phyloP scores from a whole-genome alignment of 2,888 invertebrate genomes.

The Mechanitis mazaeus region DNA sequence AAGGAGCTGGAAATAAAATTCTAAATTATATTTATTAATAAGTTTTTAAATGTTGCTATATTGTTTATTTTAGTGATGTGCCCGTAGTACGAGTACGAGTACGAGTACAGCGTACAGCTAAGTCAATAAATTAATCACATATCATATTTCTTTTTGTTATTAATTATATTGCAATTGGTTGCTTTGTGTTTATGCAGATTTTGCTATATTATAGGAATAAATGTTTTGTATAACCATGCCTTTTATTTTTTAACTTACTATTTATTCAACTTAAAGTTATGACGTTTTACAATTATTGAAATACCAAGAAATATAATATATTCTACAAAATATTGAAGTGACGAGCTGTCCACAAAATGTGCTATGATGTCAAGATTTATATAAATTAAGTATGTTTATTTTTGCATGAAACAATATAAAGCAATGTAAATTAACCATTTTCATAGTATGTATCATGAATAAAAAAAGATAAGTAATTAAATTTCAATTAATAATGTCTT shows the following conservation, averaged over 20 bases:
- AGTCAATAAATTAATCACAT: slow-evolving; percentile 71
- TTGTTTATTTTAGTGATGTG: slow-evolving; percentile 45
- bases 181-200: slow-evolving; percentile 69
- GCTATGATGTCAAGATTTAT: no score
- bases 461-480: no score
- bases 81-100: slow-evolving; percentile 45
- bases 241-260: slow-evolving; percentile 8
- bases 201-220: slow-evolving; percentile 65
- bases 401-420: no score
- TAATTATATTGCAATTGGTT: slow-evolving; percentile 67
- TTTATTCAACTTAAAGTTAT: no score
- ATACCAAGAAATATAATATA: no score
- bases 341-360: no score
- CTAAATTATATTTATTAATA: slow-evolving; percentile 66
- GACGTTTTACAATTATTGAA: no score
- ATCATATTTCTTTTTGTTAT: slow-evolving; percentile 72
- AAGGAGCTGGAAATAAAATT: slow-evolving; percentile 46
- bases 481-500: no score
- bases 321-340: no score
- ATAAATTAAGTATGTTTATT: no score
- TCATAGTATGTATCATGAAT: no score
- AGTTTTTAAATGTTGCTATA: slow-evolving; percentile 59
- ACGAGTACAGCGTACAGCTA: slow-evolving; percentile 44
- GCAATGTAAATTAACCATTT: no score
- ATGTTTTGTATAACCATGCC: slow-evolving; percentile 56